Percentiles rank a stretch among this genome's conserved stretches.
Evolutionary conservation across 1,140 invertebrate genomes (phyloP).

Genomic region (Heliconius himera): DNA sequence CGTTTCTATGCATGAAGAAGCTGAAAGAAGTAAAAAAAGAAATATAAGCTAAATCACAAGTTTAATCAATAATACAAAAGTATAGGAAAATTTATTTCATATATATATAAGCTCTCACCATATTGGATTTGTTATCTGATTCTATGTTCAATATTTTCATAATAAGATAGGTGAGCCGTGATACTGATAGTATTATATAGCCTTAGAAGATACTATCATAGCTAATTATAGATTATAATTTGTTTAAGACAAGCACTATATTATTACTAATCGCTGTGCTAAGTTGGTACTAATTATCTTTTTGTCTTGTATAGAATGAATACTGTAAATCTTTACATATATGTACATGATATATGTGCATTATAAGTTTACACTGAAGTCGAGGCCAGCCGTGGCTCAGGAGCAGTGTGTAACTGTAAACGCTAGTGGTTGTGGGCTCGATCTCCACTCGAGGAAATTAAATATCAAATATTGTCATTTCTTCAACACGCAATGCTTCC

Average conservation of each 20-base stretch:
- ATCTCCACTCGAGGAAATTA: too few species aligned
- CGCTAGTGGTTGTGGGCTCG: too few species aligned
- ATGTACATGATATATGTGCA: too few species aligned
- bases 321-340: constrained; percentile 8
- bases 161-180: constrained; percentile 1
- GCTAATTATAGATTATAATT: constrained; percentile 25
- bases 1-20: neutral
- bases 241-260: constrained; percentile 24
- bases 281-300: constrained; percentile 27
- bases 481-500: too few species aligned
- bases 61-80: neutral
- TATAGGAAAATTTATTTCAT: neutral
- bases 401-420: too few species aligned
- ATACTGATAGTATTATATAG: neutral
- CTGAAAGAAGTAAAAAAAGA: neutral
- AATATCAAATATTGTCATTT: too few species aligned
- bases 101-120: neutral
- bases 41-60: neutral
- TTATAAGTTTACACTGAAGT: too few species aligned
- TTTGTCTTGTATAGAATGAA: constrained; percentile 21
- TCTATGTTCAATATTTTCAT: constrained; percentile 9
- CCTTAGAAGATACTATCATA: constrained; percentile 16
- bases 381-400: too few species aligned
- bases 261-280: neutral
- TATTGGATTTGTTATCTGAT: constrained; percentile 9